Percentiles rank a stretch among this genome's conserved stretches.
These are phyloP conservation scores for Corythucha ciliata DNA, from an alignment of 2,888 invertebrate genomes.

Conservation along the genomic window DNA sequence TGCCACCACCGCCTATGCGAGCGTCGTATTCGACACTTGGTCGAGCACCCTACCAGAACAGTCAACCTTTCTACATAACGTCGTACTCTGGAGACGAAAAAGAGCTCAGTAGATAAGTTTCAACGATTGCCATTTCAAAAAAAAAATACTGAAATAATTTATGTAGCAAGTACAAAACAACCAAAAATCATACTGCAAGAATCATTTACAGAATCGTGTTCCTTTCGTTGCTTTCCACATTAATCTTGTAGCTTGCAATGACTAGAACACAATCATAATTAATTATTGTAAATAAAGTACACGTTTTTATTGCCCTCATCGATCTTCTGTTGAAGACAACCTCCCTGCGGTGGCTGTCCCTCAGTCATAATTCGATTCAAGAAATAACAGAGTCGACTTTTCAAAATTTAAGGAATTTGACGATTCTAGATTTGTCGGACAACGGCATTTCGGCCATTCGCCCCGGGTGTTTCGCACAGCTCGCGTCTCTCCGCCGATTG, in stretches of 20 bases:
- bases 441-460: constrained; percentile 69
- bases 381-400: constrained; percentile 72
- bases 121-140: too few species aligned
- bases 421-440: constrained; percentile 56
- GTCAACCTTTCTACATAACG: constrained; percentile 53
- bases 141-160: too few species aligned
- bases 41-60: constrained; percentile 39
- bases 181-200: too few species aligned
- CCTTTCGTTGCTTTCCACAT: too few species aligned
- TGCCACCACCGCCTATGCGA: constrained; percentile 39
- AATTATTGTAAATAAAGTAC: too few species aligned
- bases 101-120: constrained; percentile 31
- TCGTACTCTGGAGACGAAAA: constrained; percentile 54
- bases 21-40: constrained; percentile 53
- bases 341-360: constrained; percentile 56
- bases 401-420: constrained; percentile 63
- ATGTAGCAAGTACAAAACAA: too few species aligned
- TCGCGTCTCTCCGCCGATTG: constrained; percentile 62
- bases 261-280: too few species aligned
- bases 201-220: too few species aligned
- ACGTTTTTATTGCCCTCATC: too few species aligned
- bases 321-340: constrained; percentile 60
- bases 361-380: constrained; percentile 63
- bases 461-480: constrained; percentile 65
- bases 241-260: too few species aligned